Percentiles rank a stretch among this genome's conserved stretches.
These are phyloP conservation scores for Carlito syrichta DNA, from an alignment of 2,113 vertebrate species.

Conservation along the genomic window DNA sequence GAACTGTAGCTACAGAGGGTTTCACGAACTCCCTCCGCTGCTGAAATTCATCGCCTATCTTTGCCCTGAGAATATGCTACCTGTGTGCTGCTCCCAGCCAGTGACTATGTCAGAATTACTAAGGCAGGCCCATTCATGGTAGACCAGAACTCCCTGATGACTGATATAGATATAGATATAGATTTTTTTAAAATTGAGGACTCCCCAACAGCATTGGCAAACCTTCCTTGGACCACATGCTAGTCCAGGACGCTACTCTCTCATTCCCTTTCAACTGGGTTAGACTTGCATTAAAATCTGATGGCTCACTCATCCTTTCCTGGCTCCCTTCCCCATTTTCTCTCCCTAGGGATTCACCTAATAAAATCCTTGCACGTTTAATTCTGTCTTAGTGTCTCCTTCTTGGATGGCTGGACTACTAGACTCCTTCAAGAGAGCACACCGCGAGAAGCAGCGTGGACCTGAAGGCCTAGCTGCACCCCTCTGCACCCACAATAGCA, in stretches of 20 bases:
- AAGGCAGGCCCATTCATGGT: neutral
- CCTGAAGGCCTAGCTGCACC: neutral
- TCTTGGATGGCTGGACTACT: neutral
- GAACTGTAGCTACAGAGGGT: neutral
- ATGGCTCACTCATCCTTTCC: neutral
- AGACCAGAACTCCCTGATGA: neutral
- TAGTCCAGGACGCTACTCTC: neutral
- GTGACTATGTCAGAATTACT: neutral
- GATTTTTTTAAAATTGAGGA: too few relatives aligned
- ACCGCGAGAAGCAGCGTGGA: neutral
- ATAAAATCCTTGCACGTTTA: neutral
- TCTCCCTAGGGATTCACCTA: neutral
- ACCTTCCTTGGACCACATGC: neutral
- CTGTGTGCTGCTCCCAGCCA: neutral
- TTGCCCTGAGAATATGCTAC: neutral
- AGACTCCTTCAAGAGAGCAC: neutral
- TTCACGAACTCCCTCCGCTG: neutral
- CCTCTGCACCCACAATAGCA: neutral
- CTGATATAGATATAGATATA: neutral
- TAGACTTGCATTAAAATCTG: neutral
- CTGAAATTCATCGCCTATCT: neutral
- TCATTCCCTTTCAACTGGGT: neutral
- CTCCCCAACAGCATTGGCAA: neutral
- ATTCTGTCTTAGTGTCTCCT: neutral
- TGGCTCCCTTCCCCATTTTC: neutral